A percentile compares a stretch with the other conserved stretches of the same genome.
Evolutionary conservation across 2,113 vertebrate genomes (phyloP).

Genomic region (Eurypyga helias): DNA sequence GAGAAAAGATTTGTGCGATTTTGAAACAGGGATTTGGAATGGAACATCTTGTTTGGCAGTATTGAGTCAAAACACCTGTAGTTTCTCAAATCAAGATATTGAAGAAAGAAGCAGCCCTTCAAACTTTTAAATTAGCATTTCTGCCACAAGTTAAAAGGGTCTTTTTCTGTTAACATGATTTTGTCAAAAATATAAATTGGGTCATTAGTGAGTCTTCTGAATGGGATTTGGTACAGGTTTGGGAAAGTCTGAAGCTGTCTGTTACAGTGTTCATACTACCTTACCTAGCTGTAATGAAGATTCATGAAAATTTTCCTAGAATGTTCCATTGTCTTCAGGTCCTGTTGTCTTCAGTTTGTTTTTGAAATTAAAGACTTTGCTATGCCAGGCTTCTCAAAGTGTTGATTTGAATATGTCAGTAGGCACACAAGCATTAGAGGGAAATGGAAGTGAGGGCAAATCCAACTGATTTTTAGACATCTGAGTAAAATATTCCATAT

Average conservation of each 20-base stretch:
- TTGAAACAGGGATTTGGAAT: background rate
- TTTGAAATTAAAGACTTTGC: background rate
- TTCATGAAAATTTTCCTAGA: background rate
- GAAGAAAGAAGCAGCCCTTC: background rate
- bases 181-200: background rate
- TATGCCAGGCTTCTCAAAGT: background rate
- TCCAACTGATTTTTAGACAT: background rate
- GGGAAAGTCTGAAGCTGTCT: background rate
- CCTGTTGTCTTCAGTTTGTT: background rate
- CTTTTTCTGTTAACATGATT: background rate
- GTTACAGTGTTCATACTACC: background rate
- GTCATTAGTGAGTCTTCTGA: background rate
- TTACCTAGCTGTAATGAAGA: background rate
- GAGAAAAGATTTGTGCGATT: background rate
- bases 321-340: background rate
- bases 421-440: background rate
- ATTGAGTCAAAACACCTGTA: background rate
- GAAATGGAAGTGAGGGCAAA: background rate
- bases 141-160: background rate
- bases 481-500: background rate
- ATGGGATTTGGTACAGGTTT: accelerated
- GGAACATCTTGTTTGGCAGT: background rate
- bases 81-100: background rate
- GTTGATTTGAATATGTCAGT: background rate
- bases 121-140: background rate